phyloP scores from a whole-genome alignment of 2,888 invertebrate species.

The Siphonodentalium dalli region DNA sequence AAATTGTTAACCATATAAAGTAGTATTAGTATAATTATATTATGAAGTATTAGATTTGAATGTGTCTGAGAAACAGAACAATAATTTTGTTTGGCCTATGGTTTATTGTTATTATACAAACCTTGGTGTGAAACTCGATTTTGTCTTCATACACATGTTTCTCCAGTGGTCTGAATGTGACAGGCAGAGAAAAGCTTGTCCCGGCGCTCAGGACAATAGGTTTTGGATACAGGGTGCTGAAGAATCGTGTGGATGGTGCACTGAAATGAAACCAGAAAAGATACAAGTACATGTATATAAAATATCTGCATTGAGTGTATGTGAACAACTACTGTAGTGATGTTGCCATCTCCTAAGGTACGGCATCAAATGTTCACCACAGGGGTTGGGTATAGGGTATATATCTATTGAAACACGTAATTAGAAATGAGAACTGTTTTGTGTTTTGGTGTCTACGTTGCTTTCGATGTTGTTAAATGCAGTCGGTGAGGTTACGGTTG shows the following conservation, averaged over 20 bases:
- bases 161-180: slow-evolving; percentile 63
- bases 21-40: slow-evolving; percentile 33
- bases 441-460: too few species aligned
- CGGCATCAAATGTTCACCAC: too few species aligned
- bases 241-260: slow-evolving; percentile 56
- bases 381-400: too few species aligned
- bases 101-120: slow-evolving; percentile 24
- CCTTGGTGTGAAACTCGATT: slow-evolving; percentile 58
- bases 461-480: too few species aligned
- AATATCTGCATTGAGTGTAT: neutral
- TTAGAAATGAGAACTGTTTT: too few species aligned
- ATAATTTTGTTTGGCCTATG: neutral
- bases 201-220: slow-evolving; percentile 63
- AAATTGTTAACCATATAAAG: neutral
- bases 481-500: too few species aligned
- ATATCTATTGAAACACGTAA: too few species aligned
- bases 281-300: neutral
- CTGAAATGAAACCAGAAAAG: slow-evolving; percentile 37
- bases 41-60: too few species aligned
- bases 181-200: slow-evolving; percentile 61
- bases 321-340: neutral
- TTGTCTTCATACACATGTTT: slow-evolving; percentile 57
- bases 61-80: neutral
- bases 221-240: slow-evolving; percentile 62
- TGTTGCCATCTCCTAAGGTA: too few species aligned